Base-by-base conservation (phyloP, 2,888 invertebrate genomes). In the Apotomis capreana region DNA sequence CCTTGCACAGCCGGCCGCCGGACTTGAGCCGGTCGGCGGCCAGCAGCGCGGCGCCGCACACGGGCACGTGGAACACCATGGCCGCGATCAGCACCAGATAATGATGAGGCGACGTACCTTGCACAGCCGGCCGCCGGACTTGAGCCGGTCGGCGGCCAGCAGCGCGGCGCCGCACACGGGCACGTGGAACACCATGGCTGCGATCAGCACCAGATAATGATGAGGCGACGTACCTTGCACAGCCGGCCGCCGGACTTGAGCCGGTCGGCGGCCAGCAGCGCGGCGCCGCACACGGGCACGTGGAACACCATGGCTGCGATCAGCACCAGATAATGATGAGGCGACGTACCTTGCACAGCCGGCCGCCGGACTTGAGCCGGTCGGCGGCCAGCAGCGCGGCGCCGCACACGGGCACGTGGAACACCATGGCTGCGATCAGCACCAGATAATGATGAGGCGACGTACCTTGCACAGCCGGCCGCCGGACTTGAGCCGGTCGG, bases 321-420 rank as follows among this genome's bases (percentile, higher is more conserved):
- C 87, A 96, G 94, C 72, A 95, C 94, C 80, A 15, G 15, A 15
- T 15, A 15, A 15, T 15, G 15, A 15, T 15, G 15, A 15, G 15
- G 15, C 0, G 15, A 15, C 15, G 15, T 15, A 15, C 15, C 15
- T 15, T 15, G 15, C 15, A 15, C 15, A 15, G 81, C 72, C 87
- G 80, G 36, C 86, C 87, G 0, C 96, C 96, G 54, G 94, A 94
- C 83, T 96, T 96, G 76, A 95, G 94, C 12, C 95, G 92, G 79
- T 97, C 97, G 1, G 96, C 94, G 1, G 95, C 87, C 10, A 95
- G 84, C 6, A 96, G 88, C 0, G 95, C 91, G 65, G 95, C 91
- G 68, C 95, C 95, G 89, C 95, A 96, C 12, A 96, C 77, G 0
- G 96, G 96, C 78, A 96, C 94, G 82, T 96, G 96, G 26, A 96